Evolutionary conservation across 2,113 vertebrate genomes (phyloP).

Genomic region (Lutjanus erythropterus): DNA sequence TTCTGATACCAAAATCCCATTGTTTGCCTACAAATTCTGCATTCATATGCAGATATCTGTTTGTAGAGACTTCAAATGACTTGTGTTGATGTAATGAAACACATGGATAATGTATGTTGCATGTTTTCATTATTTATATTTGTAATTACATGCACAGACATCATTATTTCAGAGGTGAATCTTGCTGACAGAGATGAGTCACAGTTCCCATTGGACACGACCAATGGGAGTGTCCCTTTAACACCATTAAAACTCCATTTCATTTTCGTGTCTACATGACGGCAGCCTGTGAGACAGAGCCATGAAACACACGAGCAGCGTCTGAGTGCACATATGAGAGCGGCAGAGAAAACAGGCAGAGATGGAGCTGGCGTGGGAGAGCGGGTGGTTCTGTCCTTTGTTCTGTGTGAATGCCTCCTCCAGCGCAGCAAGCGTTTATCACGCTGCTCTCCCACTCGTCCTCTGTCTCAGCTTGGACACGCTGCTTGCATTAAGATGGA

Average conservation of each 20-base stretch:
- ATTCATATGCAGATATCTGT: too few species aligned
- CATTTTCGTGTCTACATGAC: not conserved
- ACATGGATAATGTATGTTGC: not conserved
- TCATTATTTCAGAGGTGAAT: not conserved
- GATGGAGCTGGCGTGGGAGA: not conserved
- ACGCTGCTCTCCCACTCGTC: slow-evolving; percentile 41
- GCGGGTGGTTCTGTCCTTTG: too few species aligned
- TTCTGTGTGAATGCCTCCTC: slow-evolving; percentile 38
- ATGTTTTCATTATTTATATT: too few species aligned
- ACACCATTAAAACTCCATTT: not conserved
- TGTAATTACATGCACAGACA: not conserved
- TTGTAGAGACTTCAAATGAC: too few species aligned
- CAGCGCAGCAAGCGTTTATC: slow-evolving; percentile 33
- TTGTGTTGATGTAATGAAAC: not conserved
- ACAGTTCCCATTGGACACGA: not conserved
- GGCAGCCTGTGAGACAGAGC: not conserved
- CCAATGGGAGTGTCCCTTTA: not conserved
- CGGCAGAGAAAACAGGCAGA: not conserved
- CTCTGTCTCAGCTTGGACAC: slow-evolving; percentile 34
- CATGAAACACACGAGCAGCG: not conserved
- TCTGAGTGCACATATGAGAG: not conserved
- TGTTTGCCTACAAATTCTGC: too few species aligned
- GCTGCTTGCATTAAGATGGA: slow-evolving; percentile 29
- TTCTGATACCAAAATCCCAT: too few species aligned
- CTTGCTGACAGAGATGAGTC: too few species aligned